Conservation (phyloP, 2,113 vertebrate genomes). For the Perognathus longimembris region DNA sequence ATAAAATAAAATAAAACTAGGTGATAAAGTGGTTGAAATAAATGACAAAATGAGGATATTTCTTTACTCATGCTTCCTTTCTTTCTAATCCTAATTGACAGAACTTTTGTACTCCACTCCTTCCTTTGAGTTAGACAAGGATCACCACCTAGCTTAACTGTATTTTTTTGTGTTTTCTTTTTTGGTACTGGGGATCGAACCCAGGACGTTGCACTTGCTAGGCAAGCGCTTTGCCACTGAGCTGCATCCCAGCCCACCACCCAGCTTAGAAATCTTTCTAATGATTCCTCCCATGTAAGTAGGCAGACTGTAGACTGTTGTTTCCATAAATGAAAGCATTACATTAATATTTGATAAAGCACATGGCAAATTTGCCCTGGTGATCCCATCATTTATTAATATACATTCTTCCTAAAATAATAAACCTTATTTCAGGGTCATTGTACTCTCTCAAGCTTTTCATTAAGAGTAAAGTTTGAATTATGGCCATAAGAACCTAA, state of each 20-base stretch:
- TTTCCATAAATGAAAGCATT: conserved; percentile 65
- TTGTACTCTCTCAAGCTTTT: conserved; percentile 56
- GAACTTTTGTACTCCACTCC: not conserved
- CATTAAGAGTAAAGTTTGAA: conserved; percentile 62
- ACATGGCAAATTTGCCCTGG: conserved; percentile 50
- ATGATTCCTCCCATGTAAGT: conserved; percentile 4
- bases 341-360: conserved; percentile 71
- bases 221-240: too few relatives aligned
- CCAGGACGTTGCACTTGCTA: too few relatives aligned
- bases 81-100: conserved; percentile 23
- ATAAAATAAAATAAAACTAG: too few relatives aligned
- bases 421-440: conserved; percentile 53
- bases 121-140: conserved; percentile 34
- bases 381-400: conserved; percentile 73
- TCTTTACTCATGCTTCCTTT: conserved; percentile 36
- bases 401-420: conserved; percentile 68
- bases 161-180: too few relatives aligned
- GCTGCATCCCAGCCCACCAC: too few relatives aligned
- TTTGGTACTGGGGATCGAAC: too few relatives aligned
- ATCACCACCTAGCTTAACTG: not conserved
- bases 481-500: conserved; percentile 37
- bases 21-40: conserved; percentile 33
- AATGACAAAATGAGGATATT: conserved; percentile 42
- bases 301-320: conserved; percentile 24
- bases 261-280: conserved; percentile 60